phyloP scores from a whole-genome alignment of 2,888 invertebrate species.

The Lasioglossum figueresi region DNA sequence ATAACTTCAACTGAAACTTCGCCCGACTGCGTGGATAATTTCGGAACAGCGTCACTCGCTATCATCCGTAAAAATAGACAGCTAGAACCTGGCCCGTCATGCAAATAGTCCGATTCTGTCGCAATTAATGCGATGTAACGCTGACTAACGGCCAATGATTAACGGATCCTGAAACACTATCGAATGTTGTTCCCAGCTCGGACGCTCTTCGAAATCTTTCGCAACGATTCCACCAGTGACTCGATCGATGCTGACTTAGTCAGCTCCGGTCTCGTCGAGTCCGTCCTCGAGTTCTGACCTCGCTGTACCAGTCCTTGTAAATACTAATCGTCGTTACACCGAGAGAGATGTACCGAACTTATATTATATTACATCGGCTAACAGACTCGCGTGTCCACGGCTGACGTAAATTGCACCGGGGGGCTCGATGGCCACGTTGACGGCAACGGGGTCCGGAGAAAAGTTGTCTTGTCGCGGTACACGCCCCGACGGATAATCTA shows the following conservation, averaged over 20 bases:
- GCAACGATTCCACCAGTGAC: background rate
- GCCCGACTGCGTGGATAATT: background rate
- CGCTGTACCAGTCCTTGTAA: background rate
- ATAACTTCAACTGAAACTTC: background rate
- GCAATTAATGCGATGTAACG: background rate
- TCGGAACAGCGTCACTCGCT: background rate
- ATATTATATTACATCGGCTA: background rate
- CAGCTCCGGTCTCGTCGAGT: background rate
- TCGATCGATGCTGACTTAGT: background rate
- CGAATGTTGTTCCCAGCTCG: background rate
- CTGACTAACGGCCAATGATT: background rate
- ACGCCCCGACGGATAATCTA: slow-evolving; percentile 43
- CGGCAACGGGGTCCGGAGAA: slow-evolving; percentile 37
- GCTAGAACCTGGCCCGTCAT: background rate
- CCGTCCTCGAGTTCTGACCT: background rate
- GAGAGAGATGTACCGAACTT: background rate
- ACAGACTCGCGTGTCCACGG: slow-evolving; percentile 4
- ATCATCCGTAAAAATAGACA: background rate
- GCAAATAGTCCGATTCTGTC: background rate
- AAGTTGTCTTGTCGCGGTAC: slow-evolving; percentile 39
- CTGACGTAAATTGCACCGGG: slow-evolving; percentile 12
- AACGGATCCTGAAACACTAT: too few species aligned
- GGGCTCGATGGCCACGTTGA: slow-evolving; percentile 32
- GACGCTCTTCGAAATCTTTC: background rate
- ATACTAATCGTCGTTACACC: background rate